These are phyloP conservation scores for Drosophila athabasca DNA, from an alignment of 1,140 invertebrate species.

Conservation along the genomic window DNA sequence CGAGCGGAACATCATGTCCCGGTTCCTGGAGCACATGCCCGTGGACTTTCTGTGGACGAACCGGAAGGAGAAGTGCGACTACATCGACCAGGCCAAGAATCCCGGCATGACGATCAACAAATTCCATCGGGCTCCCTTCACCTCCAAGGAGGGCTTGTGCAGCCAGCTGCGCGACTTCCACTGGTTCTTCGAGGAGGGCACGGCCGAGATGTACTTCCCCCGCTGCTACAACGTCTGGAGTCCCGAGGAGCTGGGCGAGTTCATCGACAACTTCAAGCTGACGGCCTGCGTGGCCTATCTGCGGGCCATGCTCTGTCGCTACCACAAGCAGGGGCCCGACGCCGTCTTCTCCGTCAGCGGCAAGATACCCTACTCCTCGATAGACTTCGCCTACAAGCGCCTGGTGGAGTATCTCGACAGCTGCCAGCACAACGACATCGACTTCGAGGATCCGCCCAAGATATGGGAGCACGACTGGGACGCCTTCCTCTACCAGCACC, in stretches of 20 bases:
- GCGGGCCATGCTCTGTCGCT: conserved; percentile 88
- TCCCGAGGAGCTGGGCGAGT: conserved; percentile 93
- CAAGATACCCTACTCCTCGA: conserved; percentile 88
- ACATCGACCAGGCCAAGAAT: conserved; percentile 82
- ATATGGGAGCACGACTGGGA: conserved; percentile 94
- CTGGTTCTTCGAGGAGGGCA: conserved; percentile 93
- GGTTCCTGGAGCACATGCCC: conserved; percentile 88
- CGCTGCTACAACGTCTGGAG: conserved; percentile 94
- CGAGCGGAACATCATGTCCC: conserved; percentile 86
- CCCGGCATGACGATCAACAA: conserved; percentile 82
- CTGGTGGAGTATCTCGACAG: conserved; percentile 90
- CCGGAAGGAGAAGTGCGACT: conserved; percentile 89
- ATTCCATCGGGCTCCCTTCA: conserved; percentile 92
- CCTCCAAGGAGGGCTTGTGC: conserved; percentile 95
- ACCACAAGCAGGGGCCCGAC: conserved; percentile 86
- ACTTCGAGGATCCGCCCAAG: conserved; percentile 88
- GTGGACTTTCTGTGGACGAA: conserved; percentile 95
- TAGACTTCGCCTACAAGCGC: conserved; percentile 92
- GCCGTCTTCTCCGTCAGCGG: conserved; percentile 86
- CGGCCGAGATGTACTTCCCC: conserved; percentile 92
- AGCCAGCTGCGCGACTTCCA: conserved; percentile 92
- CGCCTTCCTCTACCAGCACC: conserved; percentile 91
- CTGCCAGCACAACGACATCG: conserved; percentile 93
- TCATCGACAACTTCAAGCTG: conserved; percentile 94
- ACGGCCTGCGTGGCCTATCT: conserved; percentile 93